These are phyloP conservation scores for Limnephilus marmoratus DNA, from an alignment of 2,888 invertebrate species.

Conservation along the genomic window DNA sequence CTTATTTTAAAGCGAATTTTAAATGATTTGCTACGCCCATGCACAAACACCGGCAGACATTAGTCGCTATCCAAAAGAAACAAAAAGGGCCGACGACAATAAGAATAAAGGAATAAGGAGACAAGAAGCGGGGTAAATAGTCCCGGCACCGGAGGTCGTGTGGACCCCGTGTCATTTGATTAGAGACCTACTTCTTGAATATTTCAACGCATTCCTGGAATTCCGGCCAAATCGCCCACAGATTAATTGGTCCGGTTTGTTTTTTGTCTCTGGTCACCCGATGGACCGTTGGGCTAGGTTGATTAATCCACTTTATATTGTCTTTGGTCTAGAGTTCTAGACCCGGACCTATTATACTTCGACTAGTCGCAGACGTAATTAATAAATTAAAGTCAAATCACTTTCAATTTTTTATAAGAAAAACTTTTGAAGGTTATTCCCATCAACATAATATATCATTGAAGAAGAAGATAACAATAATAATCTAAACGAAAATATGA, in stretches of 20 bases:
- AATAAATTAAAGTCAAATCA: too few species aligned
- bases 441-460: too few species aligned
- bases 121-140: neutral
- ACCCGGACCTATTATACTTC: neutral
- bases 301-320: neutral
- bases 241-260: slow-evolving; percentile 20
- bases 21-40: neutral
- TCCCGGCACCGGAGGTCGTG: slow-evolving; percentile 30
- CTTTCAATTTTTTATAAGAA: too few species aligned
- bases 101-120: neutral
- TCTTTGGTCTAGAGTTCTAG: neutral
- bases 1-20: neutral
- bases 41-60: slow-evolving; percentile 17
- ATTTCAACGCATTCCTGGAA: slow-evolving; percentile 41
- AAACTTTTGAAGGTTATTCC: too few species aligned
- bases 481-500: too few species aligned
- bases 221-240: slow-evolving; percentile 9
- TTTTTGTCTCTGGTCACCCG: slow-evolving; percentile 11
- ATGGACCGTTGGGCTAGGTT: neutral
- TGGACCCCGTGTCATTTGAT: slow-evolving; percentile 44
- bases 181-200: slow-evolving; percentile 24
- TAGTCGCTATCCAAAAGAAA: slow-evolving; percentile 31
- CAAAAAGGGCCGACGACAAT: neutral
- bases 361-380: neutral
- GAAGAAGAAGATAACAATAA: too few species aligned